Evolutionary conservation across 2,797 vertebrate species (phyloP), one percentile per base, ranked within the genome.

Genomic region (Pipistrellus pipistrellus): DNA sequence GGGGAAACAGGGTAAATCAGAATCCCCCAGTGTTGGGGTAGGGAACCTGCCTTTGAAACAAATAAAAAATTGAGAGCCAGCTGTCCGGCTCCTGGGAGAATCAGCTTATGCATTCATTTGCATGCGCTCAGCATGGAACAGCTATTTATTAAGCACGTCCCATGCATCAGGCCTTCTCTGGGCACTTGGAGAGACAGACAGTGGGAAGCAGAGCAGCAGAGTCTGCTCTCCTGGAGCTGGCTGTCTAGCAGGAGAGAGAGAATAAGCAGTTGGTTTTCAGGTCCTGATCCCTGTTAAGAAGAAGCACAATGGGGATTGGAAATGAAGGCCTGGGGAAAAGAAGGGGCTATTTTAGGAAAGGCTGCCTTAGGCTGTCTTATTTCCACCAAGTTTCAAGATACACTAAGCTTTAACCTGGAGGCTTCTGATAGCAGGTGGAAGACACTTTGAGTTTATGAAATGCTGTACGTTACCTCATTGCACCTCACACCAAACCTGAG

Each of bases 331-430:
- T 66, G 64, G 48, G 44, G 48, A 46, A 62, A 84, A 55, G 48
- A 68, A 32, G 75, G 44, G 81, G 59, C 46, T 80, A 30, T 68
- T 68, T 95, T 72, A 35, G 64, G 38, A 78, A 93, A 92, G n/a
- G 25, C 48, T 55, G 44, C 69, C 51, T n/a, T 14, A 53, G 82
- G n/a, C 32, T 83, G 57, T 44, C 64, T 41, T 48, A 51, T 23
- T 71, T 81, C 62, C n/a, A 73, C 66, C n/a, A 53, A 84, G 7
- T 46, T 48, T 41, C 72, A n/a, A 78, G 81, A 21, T 20, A 17
- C 21, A 1, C 53, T 68, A 13, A 8, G 10, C 59, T 48, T 55
- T 17, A 72, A 32, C 38, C 25, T 69, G 80, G 72, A 91, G 75
- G 75, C 30, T 48, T 66, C 30, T 8, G 27, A 32, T 4, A 44